phyloP scores from a whole-genome alignment of 2,113 vertebrate genomes.

The Cheilinus undulatus region DNA sequence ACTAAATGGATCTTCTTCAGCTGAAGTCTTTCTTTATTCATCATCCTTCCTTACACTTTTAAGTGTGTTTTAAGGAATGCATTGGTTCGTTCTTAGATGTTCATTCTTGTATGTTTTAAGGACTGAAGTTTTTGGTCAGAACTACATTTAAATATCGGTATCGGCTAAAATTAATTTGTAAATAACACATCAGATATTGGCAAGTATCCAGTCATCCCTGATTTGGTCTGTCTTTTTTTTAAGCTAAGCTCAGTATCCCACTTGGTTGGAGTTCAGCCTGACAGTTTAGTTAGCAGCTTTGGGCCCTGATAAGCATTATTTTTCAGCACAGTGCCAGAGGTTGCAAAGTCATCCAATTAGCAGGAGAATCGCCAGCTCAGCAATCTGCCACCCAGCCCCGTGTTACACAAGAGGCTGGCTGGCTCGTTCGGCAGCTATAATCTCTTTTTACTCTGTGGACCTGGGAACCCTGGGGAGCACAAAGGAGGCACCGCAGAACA shows the following conservation, averaged over 20 bases:
- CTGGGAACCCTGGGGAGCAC: conserved; percentile 53
- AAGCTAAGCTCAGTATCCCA: conserved; percentile 33
- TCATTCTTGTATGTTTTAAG: too few species aligned
- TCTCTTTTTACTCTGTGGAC: conserved; percentile 65
- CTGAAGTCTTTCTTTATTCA: too few species aligned
- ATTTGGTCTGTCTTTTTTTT: background rate
- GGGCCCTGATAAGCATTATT: conserved; percentile 64
- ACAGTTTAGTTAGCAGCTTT: conserved; percentile 52
- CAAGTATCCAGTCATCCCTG: too few species aligned
- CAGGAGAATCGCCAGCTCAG: conserved; percentile 65
- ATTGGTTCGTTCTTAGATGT: too few species aligned
- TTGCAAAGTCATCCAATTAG: conserved; percentile 76
- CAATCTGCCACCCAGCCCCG: conserved; percentile 59
- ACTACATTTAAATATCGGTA: too few species aligned
- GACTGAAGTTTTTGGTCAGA: too few species aligned
- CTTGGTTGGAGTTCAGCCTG: conserved; percentile 21
- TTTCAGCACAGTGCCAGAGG: conserved; percentile 63
- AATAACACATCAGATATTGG: too few species aligned
- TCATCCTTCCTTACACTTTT: too few species aligned
- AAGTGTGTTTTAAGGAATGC: too few species aligned
- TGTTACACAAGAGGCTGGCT: conserved; percentile 63
- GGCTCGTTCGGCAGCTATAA: conserved; percentile 50
- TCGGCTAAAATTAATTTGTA: too few species aligned
- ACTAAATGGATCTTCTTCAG: too few species aligned
- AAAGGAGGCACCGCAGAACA: conserved; percentile 50